A percentile compares a stretch with the other conserved stretches of the same genome.
These are phyloP conservation scores for Pharmacophagus antenor DNA, from an alignment of 2,888 invertebrate genomes.

Conservation along the genomic window DNA sequence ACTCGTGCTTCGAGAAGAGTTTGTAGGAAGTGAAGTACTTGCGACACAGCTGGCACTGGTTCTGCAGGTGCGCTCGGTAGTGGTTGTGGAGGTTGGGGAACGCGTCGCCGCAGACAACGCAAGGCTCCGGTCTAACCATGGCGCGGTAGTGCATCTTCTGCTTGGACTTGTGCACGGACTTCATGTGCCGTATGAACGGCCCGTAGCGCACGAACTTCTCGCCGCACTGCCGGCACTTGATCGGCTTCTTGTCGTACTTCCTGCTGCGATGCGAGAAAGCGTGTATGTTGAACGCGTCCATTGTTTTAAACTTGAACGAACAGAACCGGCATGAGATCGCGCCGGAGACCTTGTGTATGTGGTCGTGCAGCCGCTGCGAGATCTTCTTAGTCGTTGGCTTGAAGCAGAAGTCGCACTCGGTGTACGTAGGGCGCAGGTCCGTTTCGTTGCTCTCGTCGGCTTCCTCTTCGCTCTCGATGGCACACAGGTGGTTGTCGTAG, in stretches of 20 bases:
- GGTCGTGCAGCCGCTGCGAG: slow-evolving; percentile 60
- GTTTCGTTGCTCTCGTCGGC: slow-evolving; percentile 39
- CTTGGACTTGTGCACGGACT: slow-evolving; percentile 56
- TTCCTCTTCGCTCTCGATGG: slow-evolving; percentile 72
- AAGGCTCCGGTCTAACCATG: slow-evolving; percentile 73
- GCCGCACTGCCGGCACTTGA: slow-evolving; percentile 66
- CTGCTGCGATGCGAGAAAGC: slow-evolving; percentile 72
- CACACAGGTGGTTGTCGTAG: slow-evolving; percentile 69
- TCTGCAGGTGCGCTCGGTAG: slow-evolving; percentile 80
- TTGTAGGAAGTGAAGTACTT: slow-evolving; percentile 70
- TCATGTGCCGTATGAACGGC: slow-evolving; percentile 71
- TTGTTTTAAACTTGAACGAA: slow-evolving; percentile 69
- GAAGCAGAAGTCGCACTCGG: slow-evolving; percentile 75
- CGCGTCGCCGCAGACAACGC: slow-evolving; percentile 80
- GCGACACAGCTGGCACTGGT: slow-evolving; percentile 73
- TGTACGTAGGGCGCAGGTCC: slow-evolving; percentile 49
- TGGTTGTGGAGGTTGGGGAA: slow-evolving; percentile 83
- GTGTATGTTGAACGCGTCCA: slow-evolving; percentile 74
- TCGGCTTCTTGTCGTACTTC: slow-evolving; percentile 70
- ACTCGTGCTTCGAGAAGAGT: slow-evolving; percentile 58
- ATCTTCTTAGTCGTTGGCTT: slow-evolving; percentile 64
- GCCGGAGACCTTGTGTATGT: slow-evolving; percentile 66
- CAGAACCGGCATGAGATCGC: slow-evolving; percentile 76
- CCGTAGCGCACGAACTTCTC: slow-evolving; percentile 73
- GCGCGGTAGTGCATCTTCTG: slow-evolving; percentile 71